Evolutionary conservation across 2,113 vertebrate genomes (phyloP), one percentile per base, ranked within the genome.

Genomic region (Poeciliopsis retropinna): DNA sequence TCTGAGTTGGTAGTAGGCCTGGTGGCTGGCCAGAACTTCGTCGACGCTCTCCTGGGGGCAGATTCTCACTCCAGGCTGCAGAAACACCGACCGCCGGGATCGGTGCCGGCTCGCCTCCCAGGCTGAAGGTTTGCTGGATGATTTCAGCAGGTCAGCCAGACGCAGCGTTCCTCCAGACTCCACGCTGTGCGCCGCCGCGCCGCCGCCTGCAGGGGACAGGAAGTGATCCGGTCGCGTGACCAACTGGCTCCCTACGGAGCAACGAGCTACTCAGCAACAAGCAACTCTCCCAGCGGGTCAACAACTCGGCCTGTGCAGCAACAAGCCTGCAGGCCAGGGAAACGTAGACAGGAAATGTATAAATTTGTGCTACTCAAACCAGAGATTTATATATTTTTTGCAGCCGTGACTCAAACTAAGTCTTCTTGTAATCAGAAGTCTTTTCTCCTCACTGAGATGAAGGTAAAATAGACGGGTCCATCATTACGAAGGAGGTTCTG

Each of bases 1-100:
- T 97, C 96, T 93, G 70, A 97, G 90, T 89, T 95, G 96, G 73
- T 98, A 97, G 89, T 97, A 98, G 1, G 94, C 94, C 89, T 95
- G 95, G 77, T 97, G 96, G 81, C 94, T 97, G 83, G 94, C 95
- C 76, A 97, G 82, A 71, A 97, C 94, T 47, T 98, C 94, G n/a
- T 90, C 90, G 71, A 96, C 34, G 63, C 95, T 96, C 87, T 97
- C 96, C 44, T 96, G 95, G 10, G 96, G 96, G 79, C 97, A 98
- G 54, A 97, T 92, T 84, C 96, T 95, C 85, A 97, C 94, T 41
- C 94, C 96, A 0, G 94, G 89, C 83, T 96, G 94, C 64, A 95
- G 90, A 60, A 96, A 94, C 25, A 94, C 84, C 1, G 96, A 97
- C 90, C 97, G 94, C 87, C 94, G 97, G 68, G 95, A 86, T 70